Percentiles rank a stretch among this genome's conserved stretches.
These are phyloP conservation scores for Poecilobothrus nobilitatus DNA, from an alignment of 2,888 invertebrate species.

Conservation along the genomic window DNA sequence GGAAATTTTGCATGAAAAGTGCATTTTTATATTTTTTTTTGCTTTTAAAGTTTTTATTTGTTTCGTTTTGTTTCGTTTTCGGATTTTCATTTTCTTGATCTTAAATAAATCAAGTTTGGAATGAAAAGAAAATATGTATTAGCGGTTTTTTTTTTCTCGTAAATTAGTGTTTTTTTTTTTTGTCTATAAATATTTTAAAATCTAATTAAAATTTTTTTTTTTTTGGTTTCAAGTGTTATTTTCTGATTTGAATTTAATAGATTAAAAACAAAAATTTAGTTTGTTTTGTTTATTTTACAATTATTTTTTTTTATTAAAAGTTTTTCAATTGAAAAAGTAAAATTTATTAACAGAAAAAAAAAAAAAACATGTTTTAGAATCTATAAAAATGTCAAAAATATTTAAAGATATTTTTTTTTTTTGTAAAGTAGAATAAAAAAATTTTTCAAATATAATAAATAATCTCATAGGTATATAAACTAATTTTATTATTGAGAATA, in stretches of 20 bases:
- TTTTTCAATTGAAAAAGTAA: no score
- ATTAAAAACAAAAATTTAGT: neutral
- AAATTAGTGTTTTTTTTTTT: neutral
- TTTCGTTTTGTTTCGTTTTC: neutral
- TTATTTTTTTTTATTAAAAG: no score
- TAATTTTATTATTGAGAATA: no score
- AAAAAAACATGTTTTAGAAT: no score
- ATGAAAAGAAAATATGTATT: neutral
- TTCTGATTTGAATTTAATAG: neutral
- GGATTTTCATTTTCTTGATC: neutral
- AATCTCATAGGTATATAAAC: no score
- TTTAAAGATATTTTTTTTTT: no score
- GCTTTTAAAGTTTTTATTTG: neutral
- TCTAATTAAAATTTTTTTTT: neutral
- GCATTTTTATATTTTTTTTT: neutral
- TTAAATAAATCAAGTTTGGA: slow-evolving; percentile 1
- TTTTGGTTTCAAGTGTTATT: no score
- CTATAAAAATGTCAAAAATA: no score
- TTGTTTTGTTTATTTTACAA: neutral
- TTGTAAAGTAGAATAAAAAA: no score
- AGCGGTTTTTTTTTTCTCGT: no score
- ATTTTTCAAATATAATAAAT: no score
- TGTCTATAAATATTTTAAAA: neutral
- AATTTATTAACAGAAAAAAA: no score
- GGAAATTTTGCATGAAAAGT: neutral